Conservation (phyloP, 2,797 vertebrate genomes). For the Mus minutoides region DNA sequence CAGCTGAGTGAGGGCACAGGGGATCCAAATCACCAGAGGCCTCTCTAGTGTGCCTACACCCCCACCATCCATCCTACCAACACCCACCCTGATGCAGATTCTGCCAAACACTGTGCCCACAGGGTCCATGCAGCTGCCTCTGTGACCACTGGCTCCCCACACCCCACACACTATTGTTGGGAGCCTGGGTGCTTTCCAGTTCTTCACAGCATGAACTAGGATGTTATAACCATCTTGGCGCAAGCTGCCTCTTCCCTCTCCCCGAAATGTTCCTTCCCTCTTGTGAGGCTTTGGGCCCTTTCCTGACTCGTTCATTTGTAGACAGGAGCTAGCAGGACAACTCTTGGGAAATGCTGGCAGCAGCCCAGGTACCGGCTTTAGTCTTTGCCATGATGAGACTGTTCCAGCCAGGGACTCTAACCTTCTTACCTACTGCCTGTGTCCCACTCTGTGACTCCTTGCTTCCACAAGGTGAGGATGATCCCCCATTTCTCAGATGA, state of each 20-base stretch:
- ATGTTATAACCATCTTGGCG: conserved; percentile 32
- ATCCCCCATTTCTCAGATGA: background rate
- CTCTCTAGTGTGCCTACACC: background rate
- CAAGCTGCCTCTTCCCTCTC: background rate
- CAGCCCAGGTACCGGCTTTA: fast-evolving
- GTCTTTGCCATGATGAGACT: background rate
- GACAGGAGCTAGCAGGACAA: background rate
- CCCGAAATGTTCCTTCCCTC: background rate
- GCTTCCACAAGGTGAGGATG: fast-evolving
- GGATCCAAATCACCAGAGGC: too few species aligned
- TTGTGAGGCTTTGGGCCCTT: background rate
- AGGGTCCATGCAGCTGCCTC: conserved; percentile 41
- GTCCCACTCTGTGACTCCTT: background rate
- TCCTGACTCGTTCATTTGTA: background rate
- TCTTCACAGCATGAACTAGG: background rate
- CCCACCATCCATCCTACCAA: background rate
- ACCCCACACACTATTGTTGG: background rate
- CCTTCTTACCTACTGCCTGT: fast-evolving
- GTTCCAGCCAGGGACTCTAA: background rate
- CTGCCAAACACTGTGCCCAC: background rate
- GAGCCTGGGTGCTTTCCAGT: conserved; percentile 54
- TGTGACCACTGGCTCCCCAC: background rate
- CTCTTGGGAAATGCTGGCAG: background rate
- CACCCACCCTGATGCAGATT: background rate
- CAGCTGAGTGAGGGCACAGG: background rate